Evolutionary conservation across 2,113 vertebrate species (phyloP).

Genomic region (Saccopteryx bilineata): DNA sequence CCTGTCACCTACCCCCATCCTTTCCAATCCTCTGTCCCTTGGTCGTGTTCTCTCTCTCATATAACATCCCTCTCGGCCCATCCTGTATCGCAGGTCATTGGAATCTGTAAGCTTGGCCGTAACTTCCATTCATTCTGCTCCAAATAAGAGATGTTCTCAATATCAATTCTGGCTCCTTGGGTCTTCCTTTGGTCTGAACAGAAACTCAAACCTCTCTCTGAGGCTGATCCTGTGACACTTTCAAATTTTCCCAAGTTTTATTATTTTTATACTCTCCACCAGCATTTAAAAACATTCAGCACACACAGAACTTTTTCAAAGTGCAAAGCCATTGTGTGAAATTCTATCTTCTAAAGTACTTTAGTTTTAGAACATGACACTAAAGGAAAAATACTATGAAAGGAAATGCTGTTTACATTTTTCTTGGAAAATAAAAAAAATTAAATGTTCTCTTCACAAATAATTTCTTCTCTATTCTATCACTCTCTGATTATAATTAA

Average conservation of each 20-base stretch:
- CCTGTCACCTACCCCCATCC: background rate
- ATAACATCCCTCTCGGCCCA: background rate
- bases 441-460: background rate
- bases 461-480: slow-evolving; percentile 44
- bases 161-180: background rate
- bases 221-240: background rate
- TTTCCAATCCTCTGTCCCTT: background rate
- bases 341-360: slow-evolving; percentile 35
- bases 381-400: slow-evolving; percentile 28
- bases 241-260: background rate
- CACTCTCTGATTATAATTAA: slow-evolving; percentile 62
- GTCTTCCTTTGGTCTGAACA: background rate
- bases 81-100: background rate
- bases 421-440: slow-evolving; percentile 48
- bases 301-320: background rate
- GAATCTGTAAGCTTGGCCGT: no score
- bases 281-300: slow-evolving; percentile 19
- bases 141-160: background rate
- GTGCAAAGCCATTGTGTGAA: background rate
- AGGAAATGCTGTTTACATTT: background rate
- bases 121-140: background rate
- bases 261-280: background rate
- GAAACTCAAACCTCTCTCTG: background rate
- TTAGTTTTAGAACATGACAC: slow-evolving; percentile 28
- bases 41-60: background rate